Base-by-base conservation (phyloP, 2,888 invertebrate genomes). In the Fragum whitleyi region DNA sequence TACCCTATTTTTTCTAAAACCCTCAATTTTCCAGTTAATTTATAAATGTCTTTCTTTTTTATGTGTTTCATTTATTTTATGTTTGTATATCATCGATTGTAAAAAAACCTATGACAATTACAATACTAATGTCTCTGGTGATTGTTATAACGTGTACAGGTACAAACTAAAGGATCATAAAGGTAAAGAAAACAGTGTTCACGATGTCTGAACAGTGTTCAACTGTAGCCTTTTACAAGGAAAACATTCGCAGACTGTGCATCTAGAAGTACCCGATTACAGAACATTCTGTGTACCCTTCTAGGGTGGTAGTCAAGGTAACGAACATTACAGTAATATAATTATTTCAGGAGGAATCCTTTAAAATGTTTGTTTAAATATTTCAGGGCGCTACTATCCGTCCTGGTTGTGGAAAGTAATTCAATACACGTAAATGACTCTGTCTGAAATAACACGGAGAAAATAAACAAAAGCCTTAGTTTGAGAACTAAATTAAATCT, bases 141-240 rank as follows among this genome's bases (percentile, higher is more conserved):
- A 36, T 65, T 65, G 23, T 65, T 62, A 42, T 42, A 65, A 65
- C 42, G 42, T 65, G 42, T 65, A 65, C 65, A 65, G 65, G 65
- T 65, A 65, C 65, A 42, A 65, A 65, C 65, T 14, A 65, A 39
- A 42, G 42, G 23, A 42, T 16, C 14, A 23, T 23, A 65, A 65
- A 65, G 65, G 65, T 65, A 65, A 65, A 65, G 42, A 42, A 32
- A 47, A 47, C 2, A n/a, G 47, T 47, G 47, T 47, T 9, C 47
- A 47, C 47, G 47, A 47, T 47, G 47, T 47, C 2, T 47, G 47
- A 47, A 47, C 47, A 9, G 47, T 47, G 47, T 47, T 47, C 47
- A 47, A 3, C 47, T 47, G 2, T 47, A 47, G 14, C 19, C 14
- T 5, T 47, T 47, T 16, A 14, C 16, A 5, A 47, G 47, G 5